Evolutionary conservation across 2,113 vertebrate species (phyloP).

Genomic region (Cisticola juncidis): DNA sequence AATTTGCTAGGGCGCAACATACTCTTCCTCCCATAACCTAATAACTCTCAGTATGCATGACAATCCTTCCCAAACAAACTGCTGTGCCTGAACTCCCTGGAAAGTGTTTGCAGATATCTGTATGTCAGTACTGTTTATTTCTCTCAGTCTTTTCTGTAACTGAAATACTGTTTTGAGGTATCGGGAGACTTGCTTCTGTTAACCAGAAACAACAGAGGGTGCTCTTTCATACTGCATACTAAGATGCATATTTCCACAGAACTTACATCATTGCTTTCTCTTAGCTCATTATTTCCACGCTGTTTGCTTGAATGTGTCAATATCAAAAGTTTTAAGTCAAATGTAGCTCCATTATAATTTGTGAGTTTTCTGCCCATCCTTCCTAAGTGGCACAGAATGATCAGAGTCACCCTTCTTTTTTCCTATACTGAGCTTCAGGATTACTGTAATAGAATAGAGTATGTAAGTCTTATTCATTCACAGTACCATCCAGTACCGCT

Average conservation of each 20-base stretch:
- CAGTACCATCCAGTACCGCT: background rate
- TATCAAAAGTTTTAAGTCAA: slow-evolving; percentile 9
- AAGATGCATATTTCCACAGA: background rate
- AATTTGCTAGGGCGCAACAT: background rate
- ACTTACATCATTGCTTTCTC: background rate
- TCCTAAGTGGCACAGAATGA: background rate
- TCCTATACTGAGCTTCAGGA: accelerated
- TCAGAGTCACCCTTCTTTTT: background rate
- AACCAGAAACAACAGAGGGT: slow-evolving; percentile 55
- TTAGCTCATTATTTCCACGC: slow-evolving; percentile 4
- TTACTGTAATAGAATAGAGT: background rate
- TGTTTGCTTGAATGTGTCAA: background rate
- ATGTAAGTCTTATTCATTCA: background rate
- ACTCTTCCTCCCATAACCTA: background rate
- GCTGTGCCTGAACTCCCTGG: background rate
- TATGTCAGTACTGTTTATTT: background rate
- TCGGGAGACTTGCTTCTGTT: slow-evolving; percentile 6
- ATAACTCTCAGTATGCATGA: background rate
- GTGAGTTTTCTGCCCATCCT: background rate
- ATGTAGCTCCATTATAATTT: background rate
- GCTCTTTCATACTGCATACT: slow-evolving; percentile 42
- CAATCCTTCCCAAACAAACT: background rate
- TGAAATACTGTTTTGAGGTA: slow-evolving; percentile 4
- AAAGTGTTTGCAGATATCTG: background rate
- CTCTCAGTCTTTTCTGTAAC: background rate